Conservation (phyloP, 2,797 vertebrate genomes). For the Chrosomus eos region DNA sequence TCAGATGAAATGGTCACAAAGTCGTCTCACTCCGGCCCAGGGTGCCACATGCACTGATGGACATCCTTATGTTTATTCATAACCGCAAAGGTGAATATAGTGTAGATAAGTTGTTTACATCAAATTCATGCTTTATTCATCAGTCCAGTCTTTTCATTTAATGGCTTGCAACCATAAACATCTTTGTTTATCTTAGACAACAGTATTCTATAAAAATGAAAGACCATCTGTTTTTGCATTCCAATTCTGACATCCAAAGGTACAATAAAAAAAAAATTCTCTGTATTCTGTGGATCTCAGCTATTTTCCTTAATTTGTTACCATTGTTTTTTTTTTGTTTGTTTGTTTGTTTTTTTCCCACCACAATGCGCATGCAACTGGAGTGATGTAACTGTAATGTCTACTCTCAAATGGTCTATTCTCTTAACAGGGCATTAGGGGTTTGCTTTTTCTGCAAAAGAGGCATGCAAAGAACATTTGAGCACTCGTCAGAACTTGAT, state of each 20-base stretch:
- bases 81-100: background rate
- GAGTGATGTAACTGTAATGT: background rate
- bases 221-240: background rate
- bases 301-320: too few relatives aligned
- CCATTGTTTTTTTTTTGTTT: background rate
- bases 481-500: background rate
- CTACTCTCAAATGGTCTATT: background rate
- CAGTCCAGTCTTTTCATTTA: too few relatives aligned
- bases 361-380: too few relatives aligned
- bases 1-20: too few relatives aligned
- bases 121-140: background rate
- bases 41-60: too few relatives aligned
- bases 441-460: background rate
- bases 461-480: background rate
- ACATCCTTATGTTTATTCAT: background rate
- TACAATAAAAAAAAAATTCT: background rate
- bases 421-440: background rate
- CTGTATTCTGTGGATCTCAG: background rate
- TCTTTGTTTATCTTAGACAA: too few relatives aligned
- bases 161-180: too few relatives aligned
- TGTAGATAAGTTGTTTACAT: background rate
- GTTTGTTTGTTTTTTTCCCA: too few relatives aligned
- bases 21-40: too few relatives aligned
- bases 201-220: background rate
- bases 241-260: background rate